A percentile compares a stretch with the other conserved stretches of the same genome.
These are phyloP conservation scores for Recurvirostra avosetta DNA, from an alignment of 2,113 vertebrate genomes.

Conservation along the genomic window DNA sequence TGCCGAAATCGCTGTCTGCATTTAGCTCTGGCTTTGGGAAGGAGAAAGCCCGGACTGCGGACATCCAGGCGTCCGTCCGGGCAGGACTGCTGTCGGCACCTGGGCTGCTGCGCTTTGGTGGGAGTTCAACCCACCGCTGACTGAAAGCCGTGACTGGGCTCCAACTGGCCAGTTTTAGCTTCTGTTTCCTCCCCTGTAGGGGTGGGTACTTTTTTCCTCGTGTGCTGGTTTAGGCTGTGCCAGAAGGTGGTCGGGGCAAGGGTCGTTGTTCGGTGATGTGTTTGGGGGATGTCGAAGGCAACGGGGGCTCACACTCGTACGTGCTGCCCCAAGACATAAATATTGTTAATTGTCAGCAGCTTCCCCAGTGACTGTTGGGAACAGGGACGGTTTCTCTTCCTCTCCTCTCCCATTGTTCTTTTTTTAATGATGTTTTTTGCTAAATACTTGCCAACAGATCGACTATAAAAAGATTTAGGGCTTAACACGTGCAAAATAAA, in stretches of 20 bases:
- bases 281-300: background rate
- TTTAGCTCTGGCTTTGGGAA: background rate
- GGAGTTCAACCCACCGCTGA: background rate
- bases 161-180: background rate
- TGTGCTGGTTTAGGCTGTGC: background rate
- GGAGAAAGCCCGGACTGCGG: background rate
- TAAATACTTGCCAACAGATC: background rate
- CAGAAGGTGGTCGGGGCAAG: background rate
- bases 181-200: background rate
- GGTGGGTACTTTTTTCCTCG: background rate
- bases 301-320: background rate
- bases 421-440: background rate
- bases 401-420: background rate
- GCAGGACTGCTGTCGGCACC: too few relatives aligned
- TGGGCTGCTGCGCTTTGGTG: background rate
- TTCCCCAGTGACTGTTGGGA: background rate
- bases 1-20: background rate
- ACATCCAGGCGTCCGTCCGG: too few relatives aligned
- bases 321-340: background rate
- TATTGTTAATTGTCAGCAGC: conserved; percentile 6
- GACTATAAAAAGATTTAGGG: background rate
- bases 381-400: background rate
- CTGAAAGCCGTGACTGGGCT: background rate
- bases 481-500: background rate
- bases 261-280: background rate